These are phyloP conservation scores for Hypercompe scribonia DNA, from an alignment of 2,888 invertebrate species.

Conservation along the genomic window DNA sequence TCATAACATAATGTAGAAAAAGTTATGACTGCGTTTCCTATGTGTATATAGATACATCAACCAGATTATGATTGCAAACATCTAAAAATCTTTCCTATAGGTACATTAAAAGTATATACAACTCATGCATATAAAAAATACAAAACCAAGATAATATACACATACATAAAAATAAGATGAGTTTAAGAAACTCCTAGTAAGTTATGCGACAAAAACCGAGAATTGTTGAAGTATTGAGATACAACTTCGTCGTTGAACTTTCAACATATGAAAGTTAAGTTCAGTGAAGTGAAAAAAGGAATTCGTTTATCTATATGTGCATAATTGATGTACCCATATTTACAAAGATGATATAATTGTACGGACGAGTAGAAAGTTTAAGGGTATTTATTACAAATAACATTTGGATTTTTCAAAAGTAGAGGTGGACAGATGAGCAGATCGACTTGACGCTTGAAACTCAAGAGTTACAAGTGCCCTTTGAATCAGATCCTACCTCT, in stretches of 20 bases:
- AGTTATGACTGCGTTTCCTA: too few species aligned
- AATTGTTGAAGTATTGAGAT: conserved; percentile 31
- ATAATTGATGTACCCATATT: background rate
- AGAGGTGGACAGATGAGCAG: background rate
- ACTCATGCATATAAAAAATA: background rate
- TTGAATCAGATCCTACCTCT: too few species aligned
- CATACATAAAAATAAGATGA: background rate
- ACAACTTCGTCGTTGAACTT: conserved; percentile 38
- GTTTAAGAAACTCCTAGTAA: background rate
- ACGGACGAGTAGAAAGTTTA: background rate
- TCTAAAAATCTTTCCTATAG: background rate
- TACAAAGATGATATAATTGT: background rate
- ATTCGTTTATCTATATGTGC: background rate
- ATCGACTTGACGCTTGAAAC: too few species aligned
- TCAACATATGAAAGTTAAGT: conserved; percentile 34
- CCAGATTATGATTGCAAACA: background rate
- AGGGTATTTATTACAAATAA: background rate
- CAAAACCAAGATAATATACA: background rate
- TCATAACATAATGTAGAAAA: background rate
- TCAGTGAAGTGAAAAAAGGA: background rate
- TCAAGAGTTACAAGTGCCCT: too few species aligned
- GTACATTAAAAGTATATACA: background rate
- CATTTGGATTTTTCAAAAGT: background rate
- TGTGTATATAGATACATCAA: background rate
- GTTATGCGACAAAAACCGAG: conserved; percentile 23